These are phyloP conservation scores for Lagopus leucura DNA, from an alignment of 2,113 vertebrate genomes.

Conservation along the genomic window DNA sequence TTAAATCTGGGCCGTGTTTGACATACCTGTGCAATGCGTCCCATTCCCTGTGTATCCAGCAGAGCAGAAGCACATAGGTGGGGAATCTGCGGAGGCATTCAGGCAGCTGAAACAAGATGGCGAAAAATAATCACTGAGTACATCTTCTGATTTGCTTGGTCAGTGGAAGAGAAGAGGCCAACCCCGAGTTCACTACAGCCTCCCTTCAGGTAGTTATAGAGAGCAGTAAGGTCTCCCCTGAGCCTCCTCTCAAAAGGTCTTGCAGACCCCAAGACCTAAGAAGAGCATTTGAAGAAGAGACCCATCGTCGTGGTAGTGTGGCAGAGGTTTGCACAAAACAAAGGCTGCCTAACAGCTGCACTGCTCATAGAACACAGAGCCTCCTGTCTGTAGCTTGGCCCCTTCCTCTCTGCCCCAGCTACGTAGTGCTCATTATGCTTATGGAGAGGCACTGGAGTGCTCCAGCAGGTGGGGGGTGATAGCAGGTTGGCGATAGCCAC, in stretches of 20 bases:
- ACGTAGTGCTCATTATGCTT: not conserved
- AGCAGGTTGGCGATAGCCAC: not conserved
- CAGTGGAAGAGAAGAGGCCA: no score
- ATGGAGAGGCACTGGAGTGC: not conserved
- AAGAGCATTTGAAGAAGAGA: not conserved
- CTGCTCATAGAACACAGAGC: not conserved
- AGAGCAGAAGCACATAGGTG: slow-evolving; percentile 83
- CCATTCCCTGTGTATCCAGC: slow-evolving; percentile 92
- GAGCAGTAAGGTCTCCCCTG: no score
- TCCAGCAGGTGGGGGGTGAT: not conserved
- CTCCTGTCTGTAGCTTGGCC: not conserved
- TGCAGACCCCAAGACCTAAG: no score
- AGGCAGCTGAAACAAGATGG: slow-evolving; percentile 84
- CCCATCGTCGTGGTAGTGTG: no score
- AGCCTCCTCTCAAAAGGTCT: not conserved
- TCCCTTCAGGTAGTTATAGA: no score
- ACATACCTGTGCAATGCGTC: slow-evolving; percentile 86
- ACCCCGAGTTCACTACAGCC: no score
- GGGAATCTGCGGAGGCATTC: slow-evolving; percentile 66
- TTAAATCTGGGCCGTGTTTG: not conserved
- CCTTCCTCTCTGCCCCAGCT: not conserved
- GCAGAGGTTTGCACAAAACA: not conserved
- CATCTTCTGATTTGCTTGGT: accelerated
- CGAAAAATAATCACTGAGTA: not conserved
- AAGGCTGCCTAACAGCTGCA: not conserved